Evolutionary conservation across 53 echinoderm and acorn worm genomes (phyloP), one percentile per base, ranked within the genome.

Genomic region (Holothuria leucospilota): DNA sequence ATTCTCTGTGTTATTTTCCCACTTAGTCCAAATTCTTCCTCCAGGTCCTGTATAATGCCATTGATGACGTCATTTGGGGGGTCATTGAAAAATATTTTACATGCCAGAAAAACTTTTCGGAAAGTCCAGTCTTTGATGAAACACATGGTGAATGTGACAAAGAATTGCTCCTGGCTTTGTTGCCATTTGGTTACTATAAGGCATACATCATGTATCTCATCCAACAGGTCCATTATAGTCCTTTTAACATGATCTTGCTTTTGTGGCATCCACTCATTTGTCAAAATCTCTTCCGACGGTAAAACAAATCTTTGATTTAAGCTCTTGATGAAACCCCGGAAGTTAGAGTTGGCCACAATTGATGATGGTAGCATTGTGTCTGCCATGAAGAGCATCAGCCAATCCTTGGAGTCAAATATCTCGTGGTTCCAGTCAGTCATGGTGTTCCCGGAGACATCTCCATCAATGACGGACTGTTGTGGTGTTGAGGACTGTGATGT

Each of bases 321-420:
- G 38, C 80, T 80, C 61, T 38, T 61, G 30, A 80, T 29, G 38
- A 80, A 80, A 25, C 80, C 80, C 20, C 34, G 58, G 0, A 80
- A 61, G 21, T 60, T 60, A 15, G 80, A 59, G 29, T 80, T 80
- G 25, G 29, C 61, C 27, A 80, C 80, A 8, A 80, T 61, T 28
- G 80, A 80, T 3, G 80, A 56, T 25, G 80, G 80, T 12, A 80
- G 61, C 80, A 80, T 80, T 13, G 60, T 80, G 34, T 80, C 80
- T 60, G 80, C 80, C 80, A 80, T 80, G 18, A 80, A 80, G 26
- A 80, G 56, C 29, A 80, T 38, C 28, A 80, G 56, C 80, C 80
- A 80, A 13, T 67, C 67, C 29, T 28, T 61, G 9, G 80, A 59
- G 34, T 80, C 80, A 58, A 61, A 38, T 59, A 59, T 29, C 20